A percentile compares a stretch with the other conserved stretches of the same genome.
Conservation (phyloP, 2,797 vertebrate species). For the Atherinosoma microstoma region DNA sequence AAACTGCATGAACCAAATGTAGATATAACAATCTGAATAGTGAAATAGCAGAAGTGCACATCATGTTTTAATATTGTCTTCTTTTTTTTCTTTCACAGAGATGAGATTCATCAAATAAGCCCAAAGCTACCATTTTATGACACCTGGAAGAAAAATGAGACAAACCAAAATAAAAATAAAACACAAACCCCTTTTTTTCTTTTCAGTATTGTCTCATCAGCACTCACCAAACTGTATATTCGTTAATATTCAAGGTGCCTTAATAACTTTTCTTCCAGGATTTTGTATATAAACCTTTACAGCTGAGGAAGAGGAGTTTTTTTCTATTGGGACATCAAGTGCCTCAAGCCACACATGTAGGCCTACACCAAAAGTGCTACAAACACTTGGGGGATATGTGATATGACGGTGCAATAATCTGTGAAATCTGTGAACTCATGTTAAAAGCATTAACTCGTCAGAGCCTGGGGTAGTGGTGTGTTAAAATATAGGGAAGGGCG, state of each 20-base stretch:
- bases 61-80: not conserved
- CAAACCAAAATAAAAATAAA: constrained; percentile 23
- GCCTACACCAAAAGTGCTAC: constrained; percentile 20
- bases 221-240: constrained; percentile 33
- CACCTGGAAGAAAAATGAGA: constrained; percentile 34
- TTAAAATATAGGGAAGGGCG: constrained; percentile 20
- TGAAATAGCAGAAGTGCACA: not conserved
- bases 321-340: constrained; percentile 51
- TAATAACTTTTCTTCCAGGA: constrained; percentile 40
- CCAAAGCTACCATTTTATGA: constrained; percentile 38
- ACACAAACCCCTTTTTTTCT: constrained; percentile 2
- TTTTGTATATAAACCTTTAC: constrained; percentile 55
- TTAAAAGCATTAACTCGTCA: constrained; percentile 13
- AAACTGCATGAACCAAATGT: not conserved
- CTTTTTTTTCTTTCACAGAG: constrained; percentile 44
- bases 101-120: constrained; percentile 28
- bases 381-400: constrained; percentile 23
- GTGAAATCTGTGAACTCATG: constrained; percentile 36
- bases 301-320: not conserved
- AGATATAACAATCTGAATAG: not conserved
- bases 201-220: constrained; percentile 43
- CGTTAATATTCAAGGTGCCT: constrained; percentile 57
- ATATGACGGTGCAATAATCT: constrained; percentile 43
- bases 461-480: not conserved
- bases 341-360: constrained; percentile 47